Conservation (phyloP, 2,888 invertebrate genomes). For the Empis livida region DNA sequence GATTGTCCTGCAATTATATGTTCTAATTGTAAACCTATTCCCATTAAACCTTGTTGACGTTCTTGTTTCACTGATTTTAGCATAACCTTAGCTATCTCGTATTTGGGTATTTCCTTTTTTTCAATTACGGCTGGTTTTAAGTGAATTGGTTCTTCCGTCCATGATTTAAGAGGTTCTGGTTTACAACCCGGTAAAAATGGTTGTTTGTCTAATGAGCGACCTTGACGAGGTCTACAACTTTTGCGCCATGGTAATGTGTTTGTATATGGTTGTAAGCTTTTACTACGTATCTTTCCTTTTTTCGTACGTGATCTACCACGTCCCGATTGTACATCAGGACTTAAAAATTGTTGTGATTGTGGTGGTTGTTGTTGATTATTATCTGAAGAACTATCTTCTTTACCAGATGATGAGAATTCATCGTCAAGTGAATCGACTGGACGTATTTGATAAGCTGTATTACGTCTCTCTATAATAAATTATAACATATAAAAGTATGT, state of each 20-base stretch:
- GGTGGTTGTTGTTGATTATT: slow-evolving; percentile 18
- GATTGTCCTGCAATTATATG: slow-evolving; percentile 32
- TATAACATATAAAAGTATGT: background rate
- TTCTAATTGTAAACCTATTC: slow-evolving; percentile 30
- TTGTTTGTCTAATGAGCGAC: slow-evolving; percentile 38
- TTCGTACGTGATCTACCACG: slow-evolving; percentile 24
- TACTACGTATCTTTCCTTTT: slow-evolving; percentile 29
- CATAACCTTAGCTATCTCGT: slow-evolving; percentile 38
- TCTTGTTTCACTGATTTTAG: slow-evolving; percentile 41
- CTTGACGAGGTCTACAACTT: slow-evolving; percentile 29
- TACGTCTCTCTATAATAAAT: slow-evolving; percentile 29
- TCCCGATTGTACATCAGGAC: slow-evolving; percentile 22
- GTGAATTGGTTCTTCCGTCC: slow-evolving; percentile 51
- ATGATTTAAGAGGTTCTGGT: slow-evolving; percentile 38
- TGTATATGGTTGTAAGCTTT: slow-evolving; percentile 32
- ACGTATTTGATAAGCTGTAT: slow-evolving; percentile 31
- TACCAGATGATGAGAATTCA: slow-evolving; percentile 32
- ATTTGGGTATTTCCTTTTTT: slow-evolving; percentile 39
- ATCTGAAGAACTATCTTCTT: slow-evolving; percentile 32
- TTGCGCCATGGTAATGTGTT: slow-evolving; percentile 33
- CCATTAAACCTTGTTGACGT: slow-evolving; percentile 29
- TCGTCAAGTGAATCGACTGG: slow-evolving; percentile 32
- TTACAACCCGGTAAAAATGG: slow-evolving; percentile 32
- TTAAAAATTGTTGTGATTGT: slow-evolving; percentile 22
- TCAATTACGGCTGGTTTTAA: slow-evolving; percentile 46